Conservation (phyloP, 2,888 invertebrate species). For the Caenorhabditis zanzibari region DNA sequence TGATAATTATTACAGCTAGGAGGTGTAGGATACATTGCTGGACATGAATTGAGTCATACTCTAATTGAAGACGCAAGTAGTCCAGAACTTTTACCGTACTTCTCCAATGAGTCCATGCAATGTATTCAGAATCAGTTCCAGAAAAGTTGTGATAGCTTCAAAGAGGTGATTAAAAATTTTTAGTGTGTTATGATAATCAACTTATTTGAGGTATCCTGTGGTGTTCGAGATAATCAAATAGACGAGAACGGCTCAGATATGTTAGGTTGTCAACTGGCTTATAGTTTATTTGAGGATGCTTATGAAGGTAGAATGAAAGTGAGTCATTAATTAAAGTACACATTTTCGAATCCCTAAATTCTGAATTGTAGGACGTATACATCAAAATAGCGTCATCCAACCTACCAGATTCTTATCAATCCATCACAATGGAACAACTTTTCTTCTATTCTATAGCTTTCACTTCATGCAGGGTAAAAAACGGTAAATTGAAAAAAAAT, state of each 20-base stretch:
- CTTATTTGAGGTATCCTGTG: not conserved
- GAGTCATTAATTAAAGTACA: not conserved
- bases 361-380: conserved; percentile 5
- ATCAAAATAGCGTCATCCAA: not conserved
- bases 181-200: not conserved
- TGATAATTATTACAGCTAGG: conserved; percentile 21
- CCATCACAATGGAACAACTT: conserved; percentile 13
- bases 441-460: conserved; percentile 31
- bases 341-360: not conserved
- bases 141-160: conserved; percentile 26
- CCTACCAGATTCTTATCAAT: not conserved
- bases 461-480: not conserved
- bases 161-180: conserved; percentile 5
- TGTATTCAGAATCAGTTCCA: conserved; percentile 30
- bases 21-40: conserved; percentile 21
- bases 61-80: conserved; percentile 15
- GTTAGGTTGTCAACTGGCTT: conserved; percentile 33
- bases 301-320: conserved; percentile 1
- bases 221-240: not conserved
- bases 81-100: conserved; percentile 2
- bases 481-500: not conserved
- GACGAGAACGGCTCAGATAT: conserved; percentile 49
- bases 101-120: conserved; percentile 20
- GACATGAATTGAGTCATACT: conserved; percentile 39
- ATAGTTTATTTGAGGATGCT: conserved; percentile 14